phyloP scores from a whole-genome alignment of 64 coral and sea anemone genomes.

The Porites lutea region DNA sequence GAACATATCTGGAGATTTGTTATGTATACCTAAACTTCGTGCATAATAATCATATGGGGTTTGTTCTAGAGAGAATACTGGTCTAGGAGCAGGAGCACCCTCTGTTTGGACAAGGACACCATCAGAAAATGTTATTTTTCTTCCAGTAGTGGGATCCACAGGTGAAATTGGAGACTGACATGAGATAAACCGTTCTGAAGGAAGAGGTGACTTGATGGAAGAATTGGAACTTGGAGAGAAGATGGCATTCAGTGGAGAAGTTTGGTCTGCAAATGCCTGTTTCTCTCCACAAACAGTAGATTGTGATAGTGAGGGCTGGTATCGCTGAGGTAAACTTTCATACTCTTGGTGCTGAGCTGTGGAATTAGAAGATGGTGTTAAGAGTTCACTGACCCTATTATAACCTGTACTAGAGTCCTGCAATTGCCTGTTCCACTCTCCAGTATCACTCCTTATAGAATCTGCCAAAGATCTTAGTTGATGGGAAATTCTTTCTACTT shows the following conservation, averaged over 20 bases:
- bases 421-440: too few relatives aligned
- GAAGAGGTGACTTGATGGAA: slow-evolving; percentile 13
- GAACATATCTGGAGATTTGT: slow-evolving; percentile 57
- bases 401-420: not conserved
- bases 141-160: not conserved
- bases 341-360: not conserved
- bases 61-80: slow-evolving; percentile 44
- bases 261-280: not conserved
- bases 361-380: not conserved
- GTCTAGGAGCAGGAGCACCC: slow-evolving; percentile 58
- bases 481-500: not conserved
- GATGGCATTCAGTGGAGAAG: not conserved
- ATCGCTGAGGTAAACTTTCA: not conserved
- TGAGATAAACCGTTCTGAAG: slow-evolving; percentile 61
- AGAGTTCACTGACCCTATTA: not conserved
- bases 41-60: slow-evolving; percentile 58
- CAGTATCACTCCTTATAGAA: not conserved
- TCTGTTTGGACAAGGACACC: slow-evolving; percentile 65
- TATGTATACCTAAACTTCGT: slow-evolving; percentile 30
- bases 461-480: not conserved
- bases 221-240: not conserved
- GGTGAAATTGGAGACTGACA: slow-evolving; percentile 22
- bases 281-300: not conserved
- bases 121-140: slow-evolving; percentile 32
- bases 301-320: not conserved